phyloP scores from a whole-genome alignment of 2,797 vertebrate genomes.

The Setipinna tenuifilis region DNA sequence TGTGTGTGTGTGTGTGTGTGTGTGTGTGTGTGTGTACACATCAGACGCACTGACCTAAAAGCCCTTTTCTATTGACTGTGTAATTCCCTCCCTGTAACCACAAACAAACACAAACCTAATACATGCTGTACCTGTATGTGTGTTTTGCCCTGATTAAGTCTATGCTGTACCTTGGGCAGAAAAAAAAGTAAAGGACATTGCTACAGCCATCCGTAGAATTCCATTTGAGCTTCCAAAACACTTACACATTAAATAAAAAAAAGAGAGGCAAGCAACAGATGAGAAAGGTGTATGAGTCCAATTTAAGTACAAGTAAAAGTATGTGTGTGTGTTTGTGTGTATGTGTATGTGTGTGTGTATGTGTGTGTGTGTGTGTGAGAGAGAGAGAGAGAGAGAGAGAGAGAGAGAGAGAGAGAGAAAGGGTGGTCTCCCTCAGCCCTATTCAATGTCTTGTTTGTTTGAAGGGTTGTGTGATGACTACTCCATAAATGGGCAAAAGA shows the following conservation, averaged over 20 bases:
- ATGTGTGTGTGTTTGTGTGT: too few relatives aligned
- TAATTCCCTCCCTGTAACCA: background rate
- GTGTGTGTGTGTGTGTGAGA: too few relatives aligned
- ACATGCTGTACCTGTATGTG: too few relatives aligned
- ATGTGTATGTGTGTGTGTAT: too few relatives aligned
- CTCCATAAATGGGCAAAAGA: background rate
- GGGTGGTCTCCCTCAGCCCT: too few relatives aligned
- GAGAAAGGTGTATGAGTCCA: too few relatives aligned
- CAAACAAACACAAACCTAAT: too few relatives aligned
- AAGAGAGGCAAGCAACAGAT: background rate
- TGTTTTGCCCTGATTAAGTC: background rate
- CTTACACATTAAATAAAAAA: background rate
- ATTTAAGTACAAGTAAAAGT: too few relatives aligned
- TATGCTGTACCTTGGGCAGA: background rate
- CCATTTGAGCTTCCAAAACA: background rate
- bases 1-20: background rate
- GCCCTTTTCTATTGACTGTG: background rate
- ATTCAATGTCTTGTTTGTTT: too few relatives aligned
- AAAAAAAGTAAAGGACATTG: background rate
- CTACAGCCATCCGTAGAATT: background rate
- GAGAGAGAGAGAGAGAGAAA: too few relatives aligned
- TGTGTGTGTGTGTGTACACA: background rate
- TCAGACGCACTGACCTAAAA: background rate
- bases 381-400: too few relatives aligned
- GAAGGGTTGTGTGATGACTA: background rate